These are phyloP conservation scores for Whitmania pigra DNA, from an alignment of 1,140 invertebrate genomes.

Conservation along the genomic window DNA sequence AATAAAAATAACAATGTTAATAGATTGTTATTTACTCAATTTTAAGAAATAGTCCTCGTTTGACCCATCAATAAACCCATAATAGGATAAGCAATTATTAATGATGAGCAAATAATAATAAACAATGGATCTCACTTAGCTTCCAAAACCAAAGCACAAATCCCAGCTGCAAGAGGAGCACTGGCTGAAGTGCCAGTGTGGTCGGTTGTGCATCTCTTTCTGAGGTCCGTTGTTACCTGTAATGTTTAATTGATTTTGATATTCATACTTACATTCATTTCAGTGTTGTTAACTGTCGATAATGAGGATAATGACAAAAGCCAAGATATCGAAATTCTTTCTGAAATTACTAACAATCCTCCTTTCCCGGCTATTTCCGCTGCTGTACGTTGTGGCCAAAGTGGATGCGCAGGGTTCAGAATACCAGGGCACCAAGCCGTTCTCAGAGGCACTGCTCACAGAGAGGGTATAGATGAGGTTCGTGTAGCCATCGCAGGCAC, in stretches of 20 bases:
- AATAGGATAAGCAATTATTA: too few species aligned
- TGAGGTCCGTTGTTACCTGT: slow-evolving; percentile 94
- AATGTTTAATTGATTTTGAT: too few species aligned
- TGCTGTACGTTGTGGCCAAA: slow-evolving; percentile 86
- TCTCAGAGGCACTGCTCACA: slow-evolving; percentile 60
- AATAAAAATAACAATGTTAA: too few species aligned
- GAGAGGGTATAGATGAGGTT: slow-evolving; percentile 70
- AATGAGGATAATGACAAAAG: too few species aligned
- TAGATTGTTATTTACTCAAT: too few species aligned
- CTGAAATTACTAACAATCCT: slow-evolving; percentile 49
- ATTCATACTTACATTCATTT: too few species aligned
- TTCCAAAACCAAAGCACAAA: slow-evolving; percentile 90
- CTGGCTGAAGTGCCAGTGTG: slow-evolving; percentile 97
- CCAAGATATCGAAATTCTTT: too few species aligned
- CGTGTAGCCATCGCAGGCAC: slow-evolving; percentile 78
- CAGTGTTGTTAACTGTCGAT: too few species aligned
- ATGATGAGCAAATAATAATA: neutral
- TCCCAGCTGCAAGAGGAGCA: slow-evolving; percentile 91
- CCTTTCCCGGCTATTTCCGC: slow-evolving; percentile 48
- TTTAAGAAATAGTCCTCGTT: too few species aligned
- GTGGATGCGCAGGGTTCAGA: slow-evolving; percentile 47
- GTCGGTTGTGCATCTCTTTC: slow-evolving; percentile 98
- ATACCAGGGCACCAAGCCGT: slow-evolving; percentile 62
- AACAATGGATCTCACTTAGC: slow-evolving; percentile 66
- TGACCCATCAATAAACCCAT: too few species aligned